phyloP scores from a whole-genome alignment of 2,113 vertebrate genomes.

The Paraplagusia blochii region DNA sequence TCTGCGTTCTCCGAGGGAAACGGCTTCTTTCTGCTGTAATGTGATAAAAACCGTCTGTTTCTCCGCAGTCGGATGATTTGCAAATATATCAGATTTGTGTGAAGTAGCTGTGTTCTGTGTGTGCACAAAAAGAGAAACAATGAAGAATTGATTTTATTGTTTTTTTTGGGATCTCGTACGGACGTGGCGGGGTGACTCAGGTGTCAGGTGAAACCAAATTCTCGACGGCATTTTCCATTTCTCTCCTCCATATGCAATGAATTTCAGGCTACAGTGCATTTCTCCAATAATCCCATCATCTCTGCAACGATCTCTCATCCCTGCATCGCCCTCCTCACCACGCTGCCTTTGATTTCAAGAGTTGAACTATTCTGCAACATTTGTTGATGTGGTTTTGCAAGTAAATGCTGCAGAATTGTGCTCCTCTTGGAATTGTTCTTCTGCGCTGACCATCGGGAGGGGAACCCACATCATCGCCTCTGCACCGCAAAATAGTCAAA shows the following conservation, averaged over 20 bases:
- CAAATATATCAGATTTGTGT: too few species aligned
- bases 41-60: too few species aligned
- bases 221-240: conserved; percentile 14
- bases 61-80: too few species aligned
- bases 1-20: too few species aligned
- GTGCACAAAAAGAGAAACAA: too few species aligned
- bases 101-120: too few species aligned
- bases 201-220: too few species aligned
- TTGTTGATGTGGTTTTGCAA: conserved; percentile 78
- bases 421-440: conserved; percentile 78
- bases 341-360: conserved; percentile 77
- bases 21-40: too few species aligned
- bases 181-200: too few species aligned
- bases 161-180: too few species aligned
- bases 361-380: conserved; percentile 82
- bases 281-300: conserved; percentile 56
- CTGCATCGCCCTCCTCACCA: conserved; percentile 63
- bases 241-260: conserved; percentile 39
- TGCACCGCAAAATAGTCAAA: conserved; percentile 1
- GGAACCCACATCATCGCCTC: conserved; percentile 55
- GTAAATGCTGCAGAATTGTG: conserved; percentile 81
- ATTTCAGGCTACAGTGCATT: conserved; percentile 57
- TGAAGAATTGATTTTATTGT: too few species aligned
- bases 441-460: conserved; percentile 63
- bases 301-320: conserved; percentile 2